phyloP scores from a whole-genome alignment of 2,113 vertebrate genomes.

The Etheostoma cragini region DNA sequence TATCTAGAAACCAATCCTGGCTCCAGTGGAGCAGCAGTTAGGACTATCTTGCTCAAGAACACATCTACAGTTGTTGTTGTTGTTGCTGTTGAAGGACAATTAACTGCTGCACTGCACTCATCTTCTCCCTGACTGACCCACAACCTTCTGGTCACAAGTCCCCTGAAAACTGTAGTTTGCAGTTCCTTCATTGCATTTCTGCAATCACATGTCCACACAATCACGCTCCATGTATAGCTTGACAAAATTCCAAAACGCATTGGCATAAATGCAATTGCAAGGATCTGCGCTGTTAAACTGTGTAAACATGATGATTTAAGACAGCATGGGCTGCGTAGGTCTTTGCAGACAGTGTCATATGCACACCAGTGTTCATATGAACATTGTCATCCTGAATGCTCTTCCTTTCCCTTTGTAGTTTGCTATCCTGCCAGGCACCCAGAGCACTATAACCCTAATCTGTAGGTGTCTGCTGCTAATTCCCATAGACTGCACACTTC shows the following conservation, averaged over 20 bases:
- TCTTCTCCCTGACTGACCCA: neutral
- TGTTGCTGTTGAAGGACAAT: conserved; percentile 1
- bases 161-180: conserved; percentile 16
- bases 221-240: neutral
- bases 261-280: conserved; percentile 39
- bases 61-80: neutral
- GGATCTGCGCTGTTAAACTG: conserved; percentile 35
- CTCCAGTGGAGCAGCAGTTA: neutral
- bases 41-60: conserved; percentile 27
- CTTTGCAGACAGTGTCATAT: conserved; percentile 20
- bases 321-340: conserved; percentile 30
- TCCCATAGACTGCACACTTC: conserved; percentile 49
- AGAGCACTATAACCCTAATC: conserved; percentile 48
- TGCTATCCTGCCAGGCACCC: conserved; percentile 28
- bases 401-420: conserved; percentile 38
- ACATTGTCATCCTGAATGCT: conserved; percentile 43
- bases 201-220: neutral
- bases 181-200: neutral
- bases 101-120: conserved; percentile 21
- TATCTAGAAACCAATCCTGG: neutral
- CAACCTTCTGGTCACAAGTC: conserved; percentile 1
- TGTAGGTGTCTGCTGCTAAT: conserved; percentile 60
- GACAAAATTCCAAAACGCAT: conserved; percentile 1
- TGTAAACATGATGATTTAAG: conserved; percentile 57
- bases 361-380: conserved; percentile 58